Percentiles rank a stretch among this genome's conserved stretches.
Conservation (phyloP, 2,113 vertebrate genomes). For the Thamnaconus septentrionalis region DNA sequence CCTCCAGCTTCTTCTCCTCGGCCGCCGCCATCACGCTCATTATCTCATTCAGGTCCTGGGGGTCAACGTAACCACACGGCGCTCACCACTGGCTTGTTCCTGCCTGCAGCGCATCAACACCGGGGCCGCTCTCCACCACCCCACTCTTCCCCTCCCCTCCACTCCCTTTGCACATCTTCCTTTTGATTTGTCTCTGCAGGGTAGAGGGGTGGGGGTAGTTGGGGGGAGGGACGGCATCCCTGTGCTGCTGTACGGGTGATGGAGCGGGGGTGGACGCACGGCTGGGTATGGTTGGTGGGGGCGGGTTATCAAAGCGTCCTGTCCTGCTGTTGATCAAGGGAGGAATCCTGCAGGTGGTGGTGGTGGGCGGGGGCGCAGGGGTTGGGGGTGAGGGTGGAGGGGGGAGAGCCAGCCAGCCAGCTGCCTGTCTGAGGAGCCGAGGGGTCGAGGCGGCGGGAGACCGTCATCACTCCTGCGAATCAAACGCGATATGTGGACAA, state of each 20-base stretch:
- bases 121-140: neutral
- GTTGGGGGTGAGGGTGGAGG: constrained; percentile 31
- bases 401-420: neutral
- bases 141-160: too few relatives aligned
- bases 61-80: constrained; percentile 45
- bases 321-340: constrained; percentile 60
- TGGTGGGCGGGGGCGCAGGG: too few relatives aligned
- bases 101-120: constrained; percentile 20
- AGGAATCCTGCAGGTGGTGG: constrained; percentile 56
- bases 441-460: neutral
- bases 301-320: constrained; percentile 45
- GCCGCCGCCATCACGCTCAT: constrained; percentile 55
- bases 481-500: constrained; percentile 17
- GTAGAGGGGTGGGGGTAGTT: constrained; percentile 14
- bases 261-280: neutral
- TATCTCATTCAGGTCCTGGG: constrained; percentile 53
- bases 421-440: neutral
- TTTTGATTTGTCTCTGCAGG: constrained; percentile 22
- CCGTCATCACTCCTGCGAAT: constrained; percentile 15
- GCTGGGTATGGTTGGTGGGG: neutral
- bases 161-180: constrained; percentile 8
- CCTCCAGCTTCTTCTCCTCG: constrained; percentile 33
- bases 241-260: too few relatives aligned
- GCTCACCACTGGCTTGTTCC: constrained; percentile 2
- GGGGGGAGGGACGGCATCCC: neutral